Conservation (phyloP, 2,888 invertebrate species). For the Synanthedon formicaeformis region DNA sequence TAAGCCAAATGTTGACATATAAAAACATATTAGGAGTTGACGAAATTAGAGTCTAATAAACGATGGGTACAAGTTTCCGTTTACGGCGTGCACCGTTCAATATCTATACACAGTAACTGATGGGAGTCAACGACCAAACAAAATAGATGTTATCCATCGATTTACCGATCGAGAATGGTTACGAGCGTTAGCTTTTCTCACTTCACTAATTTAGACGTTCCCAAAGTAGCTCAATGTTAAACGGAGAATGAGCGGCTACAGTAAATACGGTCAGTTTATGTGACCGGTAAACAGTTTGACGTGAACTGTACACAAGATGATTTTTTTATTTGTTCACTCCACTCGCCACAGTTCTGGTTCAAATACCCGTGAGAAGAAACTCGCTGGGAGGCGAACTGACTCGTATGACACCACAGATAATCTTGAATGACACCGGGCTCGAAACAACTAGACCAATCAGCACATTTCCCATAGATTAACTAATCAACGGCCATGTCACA, state of each 20-base stretch:
- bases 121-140: constrained; percentile 38
- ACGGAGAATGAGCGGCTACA: constrained; percentile 58
- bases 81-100: constrained; percentile 38
- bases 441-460: constrained; percentile 32
- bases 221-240: constrained; percentile 64
- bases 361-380: constrained; percentile 64
- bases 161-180: constrained; percentile 60
- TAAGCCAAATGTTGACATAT: constrained; percentile 17
- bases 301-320: constrained; percentile 67
- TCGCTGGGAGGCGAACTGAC: constrained; percentile 10
- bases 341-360: constrained; percentile 46
- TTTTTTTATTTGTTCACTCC: constrained; percentile 60
- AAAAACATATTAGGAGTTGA: constrained; percentile 38
- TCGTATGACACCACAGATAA: constrained; percentile 24
- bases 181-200: constrained; percentile 66
- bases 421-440: constrained; percentile 51
- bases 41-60: constrained; percentile 46
- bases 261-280: constrained; percentile 64
- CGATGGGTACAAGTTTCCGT: constrained; percentile 38
- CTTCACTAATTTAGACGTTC: constrained; percentile 67
- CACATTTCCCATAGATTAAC: constrained; percentile 34
- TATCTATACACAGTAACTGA: constrained; percentile 53
- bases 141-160: constrained; percentile 61
- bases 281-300: constrained; percentile 58
- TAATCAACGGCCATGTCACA: constrained; percentile 28